Base-by-base conservation (phyloP, 2,888 invertebrate genomes). In the Sarcophaga carnaria region DNA sequence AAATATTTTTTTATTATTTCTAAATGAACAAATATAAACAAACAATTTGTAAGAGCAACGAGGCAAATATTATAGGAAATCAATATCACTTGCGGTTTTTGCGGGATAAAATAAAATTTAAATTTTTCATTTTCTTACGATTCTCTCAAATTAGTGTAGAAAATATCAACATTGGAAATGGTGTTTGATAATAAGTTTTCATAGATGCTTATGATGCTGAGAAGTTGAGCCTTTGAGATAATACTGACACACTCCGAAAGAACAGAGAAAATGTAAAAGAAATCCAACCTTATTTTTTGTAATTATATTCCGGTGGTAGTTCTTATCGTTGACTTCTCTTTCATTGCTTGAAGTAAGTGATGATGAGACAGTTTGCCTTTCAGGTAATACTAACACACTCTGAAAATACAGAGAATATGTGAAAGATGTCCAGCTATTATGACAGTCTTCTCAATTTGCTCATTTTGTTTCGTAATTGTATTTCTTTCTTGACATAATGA, bases 351-450 rank as follows among this genome's bases (percentile, higher is more conserved):
- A 37, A 37, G 37, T 8, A 64, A 49, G 64, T 20, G 47, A 74
- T 22, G 62, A 47, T 63, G 62, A 63, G 22, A 74, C 17, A 45
- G 45, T 63, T 74, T 74, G 63, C 47, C 74, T 74, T 74, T 47
- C 14, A 62, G 74, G 47, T 45, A 74, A 47, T 49, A 11, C 14
- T 14, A 0, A 12, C 12, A 17, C 17, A 14, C 17, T 12, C 0
- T 2, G 17, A 54, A 54, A 17, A 54, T 54, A 54, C 17, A 54
- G 5, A 14, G 12, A 49, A 12, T 14, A 49, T 14, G 12, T 14
- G 14, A 14, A 49, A 14, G 12, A 49, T 4, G 1, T 14, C 63
- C 17, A 37, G 47, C 25, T 47, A 72, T 63, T 63, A 62, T 63
- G 22, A 22, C 47, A 45, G 63, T 74, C 47, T 72, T 14, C 72